phyloP scores from a whole-genome alignment of 2,888 invertebrate species.

The Flexamia atlantica region DNA sequence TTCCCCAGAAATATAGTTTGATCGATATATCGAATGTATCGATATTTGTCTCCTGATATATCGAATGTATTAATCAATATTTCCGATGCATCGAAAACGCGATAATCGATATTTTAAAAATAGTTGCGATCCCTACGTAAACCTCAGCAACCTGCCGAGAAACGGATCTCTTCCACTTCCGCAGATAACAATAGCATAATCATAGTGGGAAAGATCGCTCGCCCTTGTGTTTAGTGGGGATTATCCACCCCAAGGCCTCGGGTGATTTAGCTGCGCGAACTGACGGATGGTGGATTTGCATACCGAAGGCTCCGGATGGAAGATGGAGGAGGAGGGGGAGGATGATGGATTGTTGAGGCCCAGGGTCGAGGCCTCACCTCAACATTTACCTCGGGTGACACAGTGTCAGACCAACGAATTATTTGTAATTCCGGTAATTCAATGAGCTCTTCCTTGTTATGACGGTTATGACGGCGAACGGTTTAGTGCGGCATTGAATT shows the following conservation, averaged over 20 bases:
- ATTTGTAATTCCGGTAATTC: constrained; percentile 22
- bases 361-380: constrained; percentile 13
- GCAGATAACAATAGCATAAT: constrained; percentile 39
- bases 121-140: too few species aligned
- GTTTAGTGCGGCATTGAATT: constrained; percentile 10
- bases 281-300: constrained; percentile 11
- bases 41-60: too few species aligned
- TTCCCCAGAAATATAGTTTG: too few species aligned
- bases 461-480: constrained; percentile 14
- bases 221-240: constrained; percentile 48
- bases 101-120: too few species aligned
- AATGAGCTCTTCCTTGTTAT: constrained; percentile 1
- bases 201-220: constrained; percentile 25
- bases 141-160: background rate
- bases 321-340: background rate
- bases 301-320: background rate
- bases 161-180: constrained; percentile 29
- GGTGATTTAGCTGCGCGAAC: constrained; percentile 17
- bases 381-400: constrained; percentile 15
- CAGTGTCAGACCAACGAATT: background rate
- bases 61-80: too few species aligned
- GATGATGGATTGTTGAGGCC: background rate
- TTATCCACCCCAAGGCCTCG: constrained; percentile 9
- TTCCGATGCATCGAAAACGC: too few species aligned
- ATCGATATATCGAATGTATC: too few species aligned